Evolutionary conservation across 2,113 vertebrate species (phyloP).

Genomic region (Clarias gariepinus): DNA sequence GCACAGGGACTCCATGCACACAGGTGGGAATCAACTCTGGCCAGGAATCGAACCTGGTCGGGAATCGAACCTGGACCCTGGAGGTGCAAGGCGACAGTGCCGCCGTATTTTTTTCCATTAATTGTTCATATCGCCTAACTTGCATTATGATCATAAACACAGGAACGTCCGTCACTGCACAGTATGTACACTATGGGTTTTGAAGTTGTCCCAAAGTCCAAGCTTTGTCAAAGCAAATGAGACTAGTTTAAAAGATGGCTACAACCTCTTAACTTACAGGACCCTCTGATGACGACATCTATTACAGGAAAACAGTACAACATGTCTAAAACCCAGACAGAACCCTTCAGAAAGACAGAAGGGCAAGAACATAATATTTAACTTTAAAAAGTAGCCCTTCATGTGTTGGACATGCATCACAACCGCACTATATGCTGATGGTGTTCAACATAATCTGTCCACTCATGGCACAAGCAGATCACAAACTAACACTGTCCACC

Average conservation of each 20-base stretch:
- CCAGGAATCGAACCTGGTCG: too few relatives aligned
- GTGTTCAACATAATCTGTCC: constrained; percentile 49
- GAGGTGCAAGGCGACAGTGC: too few relatives aligned
- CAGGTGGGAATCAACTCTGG: too few relatives aligned
- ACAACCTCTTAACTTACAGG: constrained; percentile 4
- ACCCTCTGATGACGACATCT: constrained; percentile 12
- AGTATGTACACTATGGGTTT: too few relatives aligned
- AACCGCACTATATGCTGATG: background rate
- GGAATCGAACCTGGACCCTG: too few relatives aligned
- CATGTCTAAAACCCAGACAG: constrained; percentile 43
- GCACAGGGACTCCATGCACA: too few relatives aligned
- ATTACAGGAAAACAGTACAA: constrained; percentile 38
- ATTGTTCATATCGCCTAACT: too few relatives aligned
- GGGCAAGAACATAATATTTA: constrained; percentile 46
- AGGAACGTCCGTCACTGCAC: background rate
- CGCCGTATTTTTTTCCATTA: too few relatives aligned
- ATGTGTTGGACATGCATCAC: constrained; percentile 37
- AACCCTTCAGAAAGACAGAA: constrained; percentile 15
- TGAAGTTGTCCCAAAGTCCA: background rate
- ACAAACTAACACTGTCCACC: constrained; percentile 32
- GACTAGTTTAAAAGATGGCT: background rate
- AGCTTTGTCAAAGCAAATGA: constrained; percentile 17
- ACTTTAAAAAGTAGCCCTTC: constrained; percentile 46
- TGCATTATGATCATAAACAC: background rate
- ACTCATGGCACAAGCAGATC: constrained; percentile 44